Conservation (phyloP, 2,797 vertebrate species). For the Platalea minor region DNA sequence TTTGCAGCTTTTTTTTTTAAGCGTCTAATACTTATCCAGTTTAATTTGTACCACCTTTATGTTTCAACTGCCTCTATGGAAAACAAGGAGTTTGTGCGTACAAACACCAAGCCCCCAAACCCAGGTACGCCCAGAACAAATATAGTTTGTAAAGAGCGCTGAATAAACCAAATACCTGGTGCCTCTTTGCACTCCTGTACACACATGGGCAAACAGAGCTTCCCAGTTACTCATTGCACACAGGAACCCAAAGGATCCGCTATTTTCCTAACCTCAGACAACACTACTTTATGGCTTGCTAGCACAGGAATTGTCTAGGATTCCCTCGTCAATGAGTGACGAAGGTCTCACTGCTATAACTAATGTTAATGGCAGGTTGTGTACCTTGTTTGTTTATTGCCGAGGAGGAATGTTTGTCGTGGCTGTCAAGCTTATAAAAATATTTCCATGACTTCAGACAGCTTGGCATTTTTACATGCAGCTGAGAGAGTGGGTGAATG, state of each 20-base stretch:
- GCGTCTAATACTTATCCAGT: not conserved
- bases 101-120: not conserved
- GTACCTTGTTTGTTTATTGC: conserved; percentile 64
- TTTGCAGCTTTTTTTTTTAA: not conserved
- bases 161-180: conserved; percentile 2
- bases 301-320: conserved; percentile 12
- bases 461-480: conserved; percentile 62
- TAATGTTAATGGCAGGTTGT: conserved; percentile 49
- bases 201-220: conserved; percentile 46
- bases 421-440: conserved; percentile 65
- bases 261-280: not conserved
- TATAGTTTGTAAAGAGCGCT: not conserved
- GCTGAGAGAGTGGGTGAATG: conserved; percentile 57
- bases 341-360: conserved; percentile 45
- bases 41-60: not conserved
- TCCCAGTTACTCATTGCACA: conserved; percentile 16
- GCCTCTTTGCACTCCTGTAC: not conserved
- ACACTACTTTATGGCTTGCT: not conserved
- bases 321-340: conserved; percentile 26
- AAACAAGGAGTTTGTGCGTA: not conserved
- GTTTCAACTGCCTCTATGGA: not conserved
- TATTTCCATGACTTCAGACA: conserved; percentile 63
- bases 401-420: conserved; percentile 53
- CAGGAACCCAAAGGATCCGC: not conserved
- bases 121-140: not conserved